Conservation (phyloP, 1,140 invertebrate genomes). For the Scylla paramamosain region DNA sequence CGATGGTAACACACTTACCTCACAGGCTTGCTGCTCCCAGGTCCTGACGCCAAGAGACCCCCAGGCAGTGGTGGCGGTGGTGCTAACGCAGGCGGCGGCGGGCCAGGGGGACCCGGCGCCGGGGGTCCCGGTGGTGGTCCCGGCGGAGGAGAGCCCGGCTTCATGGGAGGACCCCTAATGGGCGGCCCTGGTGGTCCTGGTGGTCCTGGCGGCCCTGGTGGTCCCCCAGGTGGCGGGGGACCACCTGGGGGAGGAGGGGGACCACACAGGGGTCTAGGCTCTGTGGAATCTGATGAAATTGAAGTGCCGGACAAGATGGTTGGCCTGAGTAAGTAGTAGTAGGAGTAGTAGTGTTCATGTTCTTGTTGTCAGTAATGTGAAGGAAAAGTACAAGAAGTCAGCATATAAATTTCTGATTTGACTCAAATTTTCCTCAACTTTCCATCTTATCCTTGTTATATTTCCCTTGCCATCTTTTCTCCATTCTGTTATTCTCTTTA, state of each 20-base stretch:
- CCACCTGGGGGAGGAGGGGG: constrained; percentile 7
- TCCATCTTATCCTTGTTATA: not conserved
- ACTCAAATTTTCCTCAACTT: not conserved
- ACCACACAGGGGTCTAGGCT: constrained; percentile 58
- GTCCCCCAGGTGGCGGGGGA: constrained; percentile 44
- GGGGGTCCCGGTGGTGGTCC: constrained; percentile 46
- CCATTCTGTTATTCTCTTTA: too few relatives aligned
- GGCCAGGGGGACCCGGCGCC: constrained; percentile 39
- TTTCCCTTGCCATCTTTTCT: too few relatives aligned
- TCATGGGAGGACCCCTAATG: constrained; percentile 55
- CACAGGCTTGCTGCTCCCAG: constrained; percentile 47
- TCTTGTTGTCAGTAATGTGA: too few relatives aligned
- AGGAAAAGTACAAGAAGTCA: too few relatives aligned
- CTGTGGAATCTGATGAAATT: constrained; percentile 69
- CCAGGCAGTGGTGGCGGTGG: constrained; percentile 66
- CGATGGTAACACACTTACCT: not conserved
- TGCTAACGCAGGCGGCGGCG: constrained; percentile 37
- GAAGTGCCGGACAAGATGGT: constrained; percentile 72
- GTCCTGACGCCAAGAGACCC: constrained; percentile 72
- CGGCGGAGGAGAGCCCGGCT: constrained; percentile 55
- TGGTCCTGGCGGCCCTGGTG: constrained; percentile 37
- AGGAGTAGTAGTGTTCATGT: too few relatives aligned
- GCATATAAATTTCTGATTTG: too few relatives aligned
- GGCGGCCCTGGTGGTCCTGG: constrained; percentile 35
- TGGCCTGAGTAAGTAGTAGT: constrained; percentile 64